These are phyloP conservation scores for Amphimedon queenslandica DNA, from an alignment of 37 sponge, comb jelly and placozoan species.

Conservation along the genomic window DNA sequence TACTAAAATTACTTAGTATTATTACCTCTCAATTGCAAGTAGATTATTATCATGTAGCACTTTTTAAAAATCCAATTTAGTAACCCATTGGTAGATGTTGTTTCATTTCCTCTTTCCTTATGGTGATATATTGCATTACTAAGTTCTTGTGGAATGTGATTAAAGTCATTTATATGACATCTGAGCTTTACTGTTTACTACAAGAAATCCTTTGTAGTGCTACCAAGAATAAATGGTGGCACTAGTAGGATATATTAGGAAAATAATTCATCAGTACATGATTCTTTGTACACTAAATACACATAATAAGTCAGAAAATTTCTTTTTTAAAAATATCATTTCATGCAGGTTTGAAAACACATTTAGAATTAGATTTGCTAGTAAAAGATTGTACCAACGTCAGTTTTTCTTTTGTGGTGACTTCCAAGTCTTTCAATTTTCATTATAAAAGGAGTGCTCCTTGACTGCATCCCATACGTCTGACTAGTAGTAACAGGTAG, in stretches of 20 bases:
- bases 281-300: not conserved
- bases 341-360: no score
- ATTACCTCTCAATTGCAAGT: no score
- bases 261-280: no score
- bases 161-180: not conserved
- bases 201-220: not conserved
- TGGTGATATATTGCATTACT: not conserved
- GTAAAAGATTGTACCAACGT: constrained; percentile 9
- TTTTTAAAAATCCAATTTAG: no score
- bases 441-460: constrained; percentile 10
- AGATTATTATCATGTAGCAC: no score
- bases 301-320: not conserved
- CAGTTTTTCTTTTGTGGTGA: constrained; percentile 49
- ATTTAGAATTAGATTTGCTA: no score
- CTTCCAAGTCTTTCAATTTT: no score
- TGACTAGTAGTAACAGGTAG: constrained; percentile 33
- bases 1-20: no score
- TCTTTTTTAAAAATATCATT: not conserved
- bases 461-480: constrained; percentile 15
- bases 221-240: no score
- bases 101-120: not conserved
- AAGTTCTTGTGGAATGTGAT: not conserved
- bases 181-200: not conserved
- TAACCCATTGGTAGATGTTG: no score
- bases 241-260: no score